Evolutionary conservation across 2,797 vertebrate species (phyloP).

Genomic region (Pipistrellus pipistrellus): DNA sequence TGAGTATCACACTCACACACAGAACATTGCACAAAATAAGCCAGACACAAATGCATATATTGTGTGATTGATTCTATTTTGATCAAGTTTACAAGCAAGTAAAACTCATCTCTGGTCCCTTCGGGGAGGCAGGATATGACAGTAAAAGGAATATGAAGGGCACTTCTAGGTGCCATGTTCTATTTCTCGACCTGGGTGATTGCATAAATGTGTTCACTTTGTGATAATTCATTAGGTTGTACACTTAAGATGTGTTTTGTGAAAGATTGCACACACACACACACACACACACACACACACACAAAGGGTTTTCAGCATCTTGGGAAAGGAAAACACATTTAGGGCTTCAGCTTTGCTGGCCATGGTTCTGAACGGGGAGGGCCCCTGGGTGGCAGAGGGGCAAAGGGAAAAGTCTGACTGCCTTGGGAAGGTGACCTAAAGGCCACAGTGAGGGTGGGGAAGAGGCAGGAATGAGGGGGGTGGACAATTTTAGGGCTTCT

Average conservation of each 20-base stretch:
- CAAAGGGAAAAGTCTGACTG: neutral
- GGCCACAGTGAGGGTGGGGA: too few relatives aligned
- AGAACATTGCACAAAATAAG: neutral
- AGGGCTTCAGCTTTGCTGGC: neutral
- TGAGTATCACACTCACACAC: neutral
- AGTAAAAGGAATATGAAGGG: neutral
- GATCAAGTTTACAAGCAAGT: neutral
- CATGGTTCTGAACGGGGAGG: neutral
- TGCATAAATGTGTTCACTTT: neutral
- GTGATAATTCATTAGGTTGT: neutral
- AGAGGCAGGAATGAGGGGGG: neutral
- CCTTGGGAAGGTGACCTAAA: neutral
- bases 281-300: neutral
- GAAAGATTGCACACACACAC: neutral
- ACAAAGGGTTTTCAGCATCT: neutral
- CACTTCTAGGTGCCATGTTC: neutral
- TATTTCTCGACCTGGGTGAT: neutral
- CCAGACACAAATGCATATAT: neutral
- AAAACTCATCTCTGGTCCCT: neutral
- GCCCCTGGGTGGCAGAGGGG: neutral
- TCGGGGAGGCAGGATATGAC: neutral
- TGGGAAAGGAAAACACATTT: neutral
- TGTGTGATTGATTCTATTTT: neutral
- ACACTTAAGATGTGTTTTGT: neutral
- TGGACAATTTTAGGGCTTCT: neutral